Base-by-base conservation (phyloP, 92 coral and sea anemone genomes). In the Porites lobata region DNA sequence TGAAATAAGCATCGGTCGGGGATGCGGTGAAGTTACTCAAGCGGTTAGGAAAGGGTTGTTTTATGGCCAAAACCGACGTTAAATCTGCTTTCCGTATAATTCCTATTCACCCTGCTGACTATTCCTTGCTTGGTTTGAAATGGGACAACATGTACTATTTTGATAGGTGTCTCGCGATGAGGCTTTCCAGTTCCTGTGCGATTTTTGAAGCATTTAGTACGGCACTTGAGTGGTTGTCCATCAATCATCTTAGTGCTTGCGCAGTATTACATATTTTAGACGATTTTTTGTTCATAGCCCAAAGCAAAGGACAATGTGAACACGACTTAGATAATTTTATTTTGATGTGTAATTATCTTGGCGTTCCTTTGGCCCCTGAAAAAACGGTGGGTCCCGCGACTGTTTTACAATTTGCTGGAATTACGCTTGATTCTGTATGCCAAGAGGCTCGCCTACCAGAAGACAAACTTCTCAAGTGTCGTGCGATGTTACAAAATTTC, bases 221-320 rank as follows among this genome's bases (percentile, higher is more conserved):
- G 11, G 79, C 79, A 2, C 61, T 78, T 18, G 79, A 86, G 10
- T 86, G 90, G 90, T 6, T 86, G 22, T 17, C 85, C 20, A 17
- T 69, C 3, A n/a, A 26, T 9, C 68, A 2, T 56, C 52, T 76
- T 12, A 78, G 77, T 7, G 77, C 77, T 53, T n/a, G n/a, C 18
- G 32, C 50, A 1, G 57, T 78, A 13, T 32, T 92, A 13, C 90
- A 88, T 76, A 72, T 88, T 29, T 76, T 88, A 72, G 94, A 92
- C 62, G 84, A 92, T 79, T 92, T 88, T 79, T 65, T 92, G 20
- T 62, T 88, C 54, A 75, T 84, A 47, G 79, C 94, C 11, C 72
- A 18, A 6, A 69, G 76, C 77, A 17, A 61, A 21, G 82, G 15
- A 4, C 66, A 78, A 50, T 79, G 91, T 59, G 29, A 47, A 1